Base-by-base conservation (phyloP, 1,140 invertebrate genomes). In the Lepidurus couesii region DNA sequence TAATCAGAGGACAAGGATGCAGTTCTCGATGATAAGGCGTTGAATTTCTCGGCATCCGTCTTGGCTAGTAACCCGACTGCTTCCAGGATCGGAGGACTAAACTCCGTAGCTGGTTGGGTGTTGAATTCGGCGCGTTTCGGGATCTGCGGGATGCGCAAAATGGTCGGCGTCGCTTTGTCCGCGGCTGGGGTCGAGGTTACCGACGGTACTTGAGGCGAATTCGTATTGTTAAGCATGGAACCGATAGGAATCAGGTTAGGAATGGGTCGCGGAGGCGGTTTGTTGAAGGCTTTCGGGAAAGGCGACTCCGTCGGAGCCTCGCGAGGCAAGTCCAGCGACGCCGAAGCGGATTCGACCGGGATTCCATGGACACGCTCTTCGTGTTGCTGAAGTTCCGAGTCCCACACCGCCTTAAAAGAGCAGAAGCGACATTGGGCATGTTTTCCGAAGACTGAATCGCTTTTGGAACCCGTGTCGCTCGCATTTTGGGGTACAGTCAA, bases 171-270 rank as follows among this genome's bases (percentile, higher is more conserved):
- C 16, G 53, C 53, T 16, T 65, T 65, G 1, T 65, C 47, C 6
- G 47, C 13, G 2, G 16, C 74, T 6, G 73, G 4, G 5, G 42
- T 42, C 2, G 78, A 16, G 16, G 65, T 11, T 7, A 13, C 3
- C 76, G 45, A 21, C n/a, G 21, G 42, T 10, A 34, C 74, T 42
- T 24, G 24, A 3, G 24, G 24, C 74, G 42, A 24, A 75, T 6
- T 75, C 11, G 74, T 24, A 0, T 0, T 7, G 6, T 11, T 42
- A 65, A 77, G n/a, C 44, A 77, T 74, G 42, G 77, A 73, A 44
- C 53, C 65, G 77, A 92, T 88, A 0, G 91, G 91, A 83, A 92
- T 92, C 7, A 92, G 86, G 82, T 91, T 91, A 44, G 91, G 91
- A 81, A 92, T 87, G 0, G 91, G 90, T 47, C 90, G 84, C 34